Conservation (phyloP, 1,140 invertebrate genomes). For the Drosophila kurseongensis region DNA sequence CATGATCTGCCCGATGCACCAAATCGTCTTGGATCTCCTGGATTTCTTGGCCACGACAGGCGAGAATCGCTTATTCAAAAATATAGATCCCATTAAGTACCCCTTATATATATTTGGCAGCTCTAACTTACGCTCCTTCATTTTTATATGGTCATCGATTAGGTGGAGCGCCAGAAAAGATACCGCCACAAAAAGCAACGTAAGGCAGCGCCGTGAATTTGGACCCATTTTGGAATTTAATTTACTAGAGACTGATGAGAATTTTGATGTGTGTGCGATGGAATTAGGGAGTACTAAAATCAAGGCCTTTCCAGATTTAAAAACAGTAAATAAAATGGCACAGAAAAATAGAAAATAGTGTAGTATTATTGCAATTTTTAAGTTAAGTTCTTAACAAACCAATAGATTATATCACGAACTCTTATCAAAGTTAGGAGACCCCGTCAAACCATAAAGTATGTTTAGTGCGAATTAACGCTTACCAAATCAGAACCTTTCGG, state of each 20-base stretch:
- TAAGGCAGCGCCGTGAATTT: slow-evolving; percentile 14
- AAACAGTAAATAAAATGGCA: not conserved
- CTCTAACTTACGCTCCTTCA: slow-evolving; percentile 7
- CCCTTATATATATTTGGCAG: not conserved
- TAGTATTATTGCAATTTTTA: too few species aligned
- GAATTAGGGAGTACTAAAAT: not conserved
- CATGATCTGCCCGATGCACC: slow-evolving; percentile 9
- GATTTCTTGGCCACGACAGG: not conserved
- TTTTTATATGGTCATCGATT: not conserved
- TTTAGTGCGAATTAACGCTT: slow-evolving; percentile 27
- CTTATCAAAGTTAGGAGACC: not conserved
- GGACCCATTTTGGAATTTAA: slow-evolving; percentile 26
- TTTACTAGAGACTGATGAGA: not conserved
- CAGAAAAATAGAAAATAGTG: too few species aligned
- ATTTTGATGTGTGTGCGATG: not conserved
- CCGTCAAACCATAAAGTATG: slow-evolving; percentile 1
- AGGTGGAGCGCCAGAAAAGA: not conserved
- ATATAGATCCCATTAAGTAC: not conserved
- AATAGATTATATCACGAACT: not conserved
- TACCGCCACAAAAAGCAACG: not conserved
- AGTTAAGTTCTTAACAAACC: not conserved
- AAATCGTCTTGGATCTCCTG: slow-evolving; percentile 12
- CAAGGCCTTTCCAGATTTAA: not conserved
- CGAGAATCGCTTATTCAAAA: not conserved
- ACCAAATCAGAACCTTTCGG: slow-evolving; percentile 18